A percentile compares a stretch with the other conserved stretches of the same genome.
Conservation (phyloP, 2,888 invertebrate genomes). For the Dermolepida albohirtum region DNA sequence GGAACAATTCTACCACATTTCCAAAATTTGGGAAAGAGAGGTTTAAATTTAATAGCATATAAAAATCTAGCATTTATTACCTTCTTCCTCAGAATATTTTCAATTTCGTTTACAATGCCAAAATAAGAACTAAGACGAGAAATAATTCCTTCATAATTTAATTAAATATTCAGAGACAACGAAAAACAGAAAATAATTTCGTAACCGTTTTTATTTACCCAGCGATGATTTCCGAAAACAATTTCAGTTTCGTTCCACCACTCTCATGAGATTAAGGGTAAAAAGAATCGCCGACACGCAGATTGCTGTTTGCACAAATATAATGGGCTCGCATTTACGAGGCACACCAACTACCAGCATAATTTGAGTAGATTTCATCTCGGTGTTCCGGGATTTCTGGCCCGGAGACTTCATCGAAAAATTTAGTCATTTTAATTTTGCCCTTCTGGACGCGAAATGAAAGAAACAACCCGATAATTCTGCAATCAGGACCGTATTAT, state of each 20-base stretch:
- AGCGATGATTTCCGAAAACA: constrained; percentile 24
- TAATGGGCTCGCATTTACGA: constrained; percentile 9
- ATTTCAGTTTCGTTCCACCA: constrained; percentile 13
- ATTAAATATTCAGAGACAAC: not conserved
- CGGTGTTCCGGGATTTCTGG: constrained; percentile 12
- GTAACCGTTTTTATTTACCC: constrained; percentile 19
- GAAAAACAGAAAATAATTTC: not conserved
- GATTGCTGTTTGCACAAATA: constrained; percentile 35
- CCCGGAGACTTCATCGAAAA: constrained; percentile 3
- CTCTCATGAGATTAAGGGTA: constrained; percentile 17
- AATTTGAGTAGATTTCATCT: constrained; percentile 37
- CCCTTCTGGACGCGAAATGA: not conserved
- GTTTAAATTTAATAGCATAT: no score
- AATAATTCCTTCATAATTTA: not conserved
- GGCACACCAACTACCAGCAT: constrained; percentile 9
- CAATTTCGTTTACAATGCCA: no score
- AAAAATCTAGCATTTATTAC: no score
- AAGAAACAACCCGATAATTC: not conserved
- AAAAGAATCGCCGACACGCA: constrained; percentile 23
- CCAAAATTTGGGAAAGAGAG: no score
- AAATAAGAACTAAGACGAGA: no score
- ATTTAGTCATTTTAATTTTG: constrained; percentile 33
- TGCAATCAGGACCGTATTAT: no score
- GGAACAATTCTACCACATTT: no score
- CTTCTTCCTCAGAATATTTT: no score